A percentile compares a stretch with the other conserved stretches of the same genome.
Conservation (phyloP, 37 sponge, comb jelly and placozoan genomes). For the Cladorhizidae sp. region DNA sequence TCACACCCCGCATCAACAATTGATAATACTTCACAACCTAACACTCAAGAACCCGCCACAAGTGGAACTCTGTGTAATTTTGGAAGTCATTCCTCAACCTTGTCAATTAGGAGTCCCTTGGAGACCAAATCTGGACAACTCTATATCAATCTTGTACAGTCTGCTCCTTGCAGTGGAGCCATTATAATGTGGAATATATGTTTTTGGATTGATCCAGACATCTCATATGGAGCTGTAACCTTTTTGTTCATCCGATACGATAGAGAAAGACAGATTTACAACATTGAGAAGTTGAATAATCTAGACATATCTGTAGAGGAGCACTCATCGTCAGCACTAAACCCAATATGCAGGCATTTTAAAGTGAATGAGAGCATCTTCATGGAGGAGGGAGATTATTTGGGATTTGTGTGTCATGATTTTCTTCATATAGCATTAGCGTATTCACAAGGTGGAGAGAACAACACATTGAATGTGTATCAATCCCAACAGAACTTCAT, state of each 20-base stretch:
- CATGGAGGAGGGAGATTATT: constrained; percentile 13
- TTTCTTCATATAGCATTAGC: background rate
- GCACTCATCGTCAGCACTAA: background rate
- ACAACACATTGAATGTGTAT: background rate
- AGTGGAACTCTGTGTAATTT: constrained; percentile 2
- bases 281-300: background rate
- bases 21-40: too few relatives aligned
- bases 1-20: too few relatives aligned
- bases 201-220: background rate
- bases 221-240: background rate
- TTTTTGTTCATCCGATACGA: background rate
- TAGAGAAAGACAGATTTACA: background rate
- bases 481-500: too few relatives aligned
- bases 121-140: constrained; percentile 1
- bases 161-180: constrained; percentile 25
- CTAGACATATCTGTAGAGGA: background rate
- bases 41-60: background rate
- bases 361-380: background rate
- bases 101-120: background rate
- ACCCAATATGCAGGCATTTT: background rate
- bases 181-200: constrained; percentile 18
- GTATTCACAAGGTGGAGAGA: background rate
- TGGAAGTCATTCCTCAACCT: background rate
- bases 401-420: constrained; percentile 23
- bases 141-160: constrained; percentile 2